Evolutionary conservation across 1,140 invertebrate species (phyloP), one percentile per base, ranked within the genome.

Genomic region (Lamellibrachia luymesi): DNA sequence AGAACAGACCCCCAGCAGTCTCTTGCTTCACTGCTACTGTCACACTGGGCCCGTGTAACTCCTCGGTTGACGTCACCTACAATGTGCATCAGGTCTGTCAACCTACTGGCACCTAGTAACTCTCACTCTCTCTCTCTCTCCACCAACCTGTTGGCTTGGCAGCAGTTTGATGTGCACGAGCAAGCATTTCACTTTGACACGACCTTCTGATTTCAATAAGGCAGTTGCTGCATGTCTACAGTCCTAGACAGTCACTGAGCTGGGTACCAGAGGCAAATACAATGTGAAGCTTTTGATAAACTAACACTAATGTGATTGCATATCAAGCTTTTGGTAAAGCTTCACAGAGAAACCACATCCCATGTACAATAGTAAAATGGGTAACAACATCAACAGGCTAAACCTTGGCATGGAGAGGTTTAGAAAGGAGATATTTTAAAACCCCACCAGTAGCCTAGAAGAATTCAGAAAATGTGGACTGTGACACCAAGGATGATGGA

Each of bases 1-100:
- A 91, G 91, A 91, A 91, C 7, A 91, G 91, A 50, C 91, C 91
- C 8, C 91, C 91, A 5, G 51, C 51, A 50, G 49, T 50, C 91
- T 50, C 91, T 51, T 91, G 13, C 91, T 91, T 51, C 91, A 91
- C 91, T 50, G 91, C 51, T 13, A 91, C 49, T 50, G 91, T 51
- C 51, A 91, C 91, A 51, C 6, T 91, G 13, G n/a, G 27, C 49
- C 91, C 91, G 2, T 13, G 7, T n/a, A 91, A 80, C 64, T 80
- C 17, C 2, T 80, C 13, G 17, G 64, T 80, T 80, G 64, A 80
- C 17, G 64, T 80, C 64, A 80, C 64, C 64, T 80, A 80, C 64
- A 80, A 80, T 80, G 17, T 80, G 64, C 64, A 80, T 80, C 4
- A 50, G 13, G 64, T 22, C 17, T 80, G 64, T 80, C 64, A 80